These are phyloP conservation scores for Tonatia bakeri DNA, from an alignment of 2,113 vertebrate genomes.

Conservation along the genomic window DNA sequence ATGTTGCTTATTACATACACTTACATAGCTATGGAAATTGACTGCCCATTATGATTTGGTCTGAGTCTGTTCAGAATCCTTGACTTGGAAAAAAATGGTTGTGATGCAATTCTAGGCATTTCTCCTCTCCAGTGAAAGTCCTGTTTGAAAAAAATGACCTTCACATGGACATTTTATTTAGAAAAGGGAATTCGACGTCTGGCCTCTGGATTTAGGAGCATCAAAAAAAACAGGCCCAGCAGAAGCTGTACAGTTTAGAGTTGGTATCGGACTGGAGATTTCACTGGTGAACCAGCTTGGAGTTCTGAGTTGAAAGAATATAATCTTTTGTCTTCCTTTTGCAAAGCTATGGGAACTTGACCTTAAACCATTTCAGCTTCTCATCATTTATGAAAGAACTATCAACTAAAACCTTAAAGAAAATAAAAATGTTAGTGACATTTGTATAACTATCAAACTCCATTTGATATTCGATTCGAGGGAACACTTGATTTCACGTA, in stretches of 20 bases:
- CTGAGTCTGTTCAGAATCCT: background rate
- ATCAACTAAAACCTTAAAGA: conserved; percentile 27
- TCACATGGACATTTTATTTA: conserved; percentile 32
- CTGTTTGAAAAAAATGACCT: conserved; percentile 21
- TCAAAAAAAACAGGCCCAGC: background rate
- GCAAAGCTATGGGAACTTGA: background rate
- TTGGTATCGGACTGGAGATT: background rate
- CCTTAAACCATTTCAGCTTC: conserved; percentile 48
- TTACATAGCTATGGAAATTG: background rate
- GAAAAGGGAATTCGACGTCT: background rate
- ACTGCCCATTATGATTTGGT: background rate
- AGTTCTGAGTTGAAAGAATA: background rate
- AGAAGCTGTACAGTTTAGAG: background rate
- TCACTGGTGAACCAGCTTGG: background rate
- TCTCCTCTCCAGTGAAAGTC: background rate
- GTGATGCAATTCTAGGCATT: background rate
- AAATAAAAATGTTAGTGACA: conserved; percentile 60
- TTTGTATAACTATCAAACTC: conserved; percentile 36
- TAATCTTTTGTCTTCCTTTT: conserved; percentile 2
- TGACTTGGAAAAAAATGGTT: background rate
- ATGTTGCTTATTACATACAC: background rate
- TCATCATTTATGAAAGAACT: conserved; percentile 38
- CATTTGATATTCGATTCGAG: conserved; percentile 48
- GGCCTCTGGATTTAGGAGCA: conserved; percentile 10
- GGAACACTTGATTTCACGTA: background rate